A percentile compares a stretch with the other conserved stretches of the same genome.
phyloP scores from a whole-genome alignment of 2,797 vertebrate species.

The Cossypha caffra region DNA sequence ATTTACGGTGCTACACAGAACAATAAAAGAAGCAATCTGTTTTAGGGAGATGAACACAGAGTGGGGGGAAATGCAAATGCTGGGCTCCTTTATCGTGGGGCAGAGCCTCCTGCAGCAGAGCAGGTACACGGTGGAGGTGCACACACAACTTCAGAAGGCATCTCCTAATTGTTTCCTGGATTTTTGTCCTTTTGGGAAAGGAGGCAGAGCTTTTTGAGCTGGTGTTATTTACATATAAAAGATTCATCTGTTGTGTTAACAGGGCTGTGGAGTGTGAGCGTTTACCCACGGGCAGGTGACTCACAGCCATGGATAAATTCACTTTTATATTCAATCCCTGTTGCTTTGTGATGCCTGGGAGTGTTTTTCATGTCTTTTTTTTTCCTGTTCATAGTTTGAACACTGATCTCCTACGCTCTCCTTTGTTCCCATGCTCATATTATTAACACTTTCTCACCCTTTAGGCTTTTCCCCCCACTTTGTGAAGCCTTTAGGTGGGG shows the following conservation, averaged over 20 bases:
- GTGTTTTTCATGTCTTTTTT: neutral
- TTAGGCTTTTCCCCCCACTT: neutral
- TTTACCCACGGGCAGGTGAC: neutral
- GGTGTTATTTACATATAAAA: constrained; percentile 44
- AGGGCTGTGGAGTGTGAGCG: neutral
- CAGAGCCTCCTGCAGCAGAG: neutral
- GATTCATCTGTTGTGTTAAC: neutral
- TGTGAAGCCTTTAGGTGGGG: neutral
- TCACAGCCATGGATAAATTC: neutral
- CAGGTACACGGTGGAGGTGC: neutral
- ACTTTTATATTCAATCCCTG: neutral
- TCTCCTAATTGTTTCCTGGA: neutral
- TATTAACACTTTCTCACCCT: neutral
- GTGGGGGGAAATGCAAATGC: neutral
- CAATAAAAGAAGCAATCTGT: constrained; percentile 28
- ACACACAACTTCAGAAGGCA: neutral
- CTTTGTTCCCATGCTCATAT: neutral
- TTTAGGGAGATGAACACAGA: constrained; percentile 15
- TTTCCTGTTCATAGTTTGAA: neutral
- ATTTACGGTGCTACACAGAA: constrained; percentile 6
- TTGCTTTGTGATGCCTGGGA: neutral
- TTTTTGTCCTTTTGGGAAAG: neutral
- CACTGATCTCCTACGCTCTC: neutral
- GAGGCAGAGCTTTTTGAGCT: neutral
- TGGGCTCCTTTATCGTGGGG: neutral